Evolutionary conservation across 2,797 vertebrate species (phyloP), one percentile per base, ranked within the genome.

Genomic region (Cryptoprocta ferox): DNA sequence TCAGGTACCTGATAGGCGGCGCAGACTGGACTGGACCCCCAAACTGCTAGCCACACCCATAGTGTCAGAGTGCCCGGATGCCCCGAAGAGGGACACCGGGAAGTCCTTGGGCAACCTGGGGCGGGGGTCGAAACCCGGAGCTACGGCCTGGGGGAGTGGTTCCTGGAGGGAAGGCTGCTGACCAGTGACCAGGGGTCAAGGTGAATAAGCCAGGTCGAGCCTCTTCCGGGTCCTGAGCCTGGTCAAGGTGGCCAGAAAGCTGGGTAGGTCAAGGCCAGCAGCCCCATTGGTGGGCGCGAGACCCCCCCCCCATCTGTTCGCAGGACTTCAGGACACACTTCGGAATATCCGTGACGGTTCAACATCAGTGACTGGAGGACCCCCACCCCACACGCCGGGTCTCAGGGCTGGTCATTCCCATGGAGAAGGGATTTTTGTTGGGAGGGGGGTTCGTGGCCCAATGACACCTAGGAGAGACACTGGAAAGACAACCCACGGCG

Each of bases 1-100:
- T 59, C 56, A 5, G 24, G 3, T 21, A 9, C 14, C 73, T 5
- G 42, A 3, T 1, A 6, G 9, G n/a, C 37, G 7, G 28, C 2
- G 73, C n/a, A 6, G 15, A 9, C 32, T 30, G 59, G 83, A 19
- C 48, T 70, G 32, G 48, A 14, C 26, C 80, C 37, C 14, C 19
- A 7, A 13, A 37, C 5, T 4, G 7, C 45, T 59, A 10, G 3
- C 30, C 21, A 13, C 76, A 37, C 3, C 39, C 56, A 2, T 1
- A 66, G 10, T 2, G 32, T 37, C 70, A 0, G 63, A 68, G 28
- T 7, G 5, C 26, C 42, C 24, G 26, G 5, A 3, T 12, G 50
- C 26, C 81, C 37, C 2, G n/a, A 35, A 50, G 76, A 35, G n/a
- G 50, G 24, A 18, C n/a, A 26, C 39, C 4, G 21, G 45, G 15